These are phyloP conservation scores for Cyclargus thomasi DNA, from an alignment of 1,140 invertebrate species.

Conservation along the genomic window DNA sequence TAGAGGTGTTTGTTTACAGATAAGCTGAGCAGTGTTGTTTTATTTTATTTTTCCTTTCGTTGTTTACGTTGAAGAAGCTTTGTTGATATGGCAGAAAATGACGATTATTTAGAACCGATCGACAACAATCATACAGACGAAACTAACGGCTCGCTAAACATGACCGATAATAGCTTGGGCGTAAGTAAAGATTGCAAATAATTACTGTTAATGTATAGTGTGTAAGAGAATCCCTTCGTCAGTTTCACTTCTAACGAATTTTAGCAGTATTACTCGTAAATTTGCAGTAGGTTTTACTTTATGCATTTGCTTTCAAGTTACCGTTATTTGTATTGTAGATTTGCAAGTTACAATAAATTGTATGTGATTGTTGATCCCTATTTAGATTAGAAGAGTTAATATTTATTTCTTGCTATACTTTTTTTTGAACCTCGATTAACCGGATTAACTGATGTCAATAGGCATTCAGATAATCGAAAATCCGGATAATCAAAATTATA, in stretches of 20 bases:
- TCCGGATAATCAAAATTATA: too few relatives aligned
- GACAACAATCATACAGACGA: conserved; percentile 76
- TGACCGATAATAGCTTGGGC: conserved; percentile 65
- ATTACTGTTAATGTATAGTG: background rate
- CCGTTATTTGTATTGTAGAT: conserved; percentile 2
- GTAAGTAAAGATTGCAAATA: conserved; percentile 47
- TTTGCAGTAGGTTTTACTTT: background rate
- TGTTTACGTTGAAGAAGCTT: conserved; percentile 42
- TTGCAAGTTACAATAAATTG: background rate
- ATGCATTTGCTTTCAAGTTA: conserved; percentile 23
- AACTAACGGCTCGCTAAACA: conserved; percentile 74
- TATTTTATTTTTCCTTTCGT: conserved; percentile 26
- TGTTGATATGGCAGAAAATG: conserved; percentile 77
- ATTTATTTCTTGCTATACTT: too few relatives aligned
- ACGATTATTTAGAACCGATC: conserved; percentile 77
- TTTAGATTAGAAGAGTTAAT: too few relatives aligned
- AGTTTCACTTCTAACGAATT: background rate
- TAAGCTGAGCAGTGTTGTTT: conserved; percentile 33
- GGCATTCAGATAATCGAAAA: too few relatives aligned
- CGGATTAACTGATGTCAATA: too few relatives aligned
- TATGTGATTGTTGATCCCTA: too few relatives aligned
- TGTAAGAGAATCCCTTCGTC: background rate
- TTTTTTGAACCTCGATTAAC: too few relatives aligned
- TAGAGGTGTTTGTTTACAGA: conserved; percentile 29
- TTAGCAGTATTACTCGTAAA: background rate